Evolutionary conservation across 1,140 invertebrate genomes (phyloP), one percentile per base, ranked within the genome.

Genomic region (Linepithema humile): DNA sequence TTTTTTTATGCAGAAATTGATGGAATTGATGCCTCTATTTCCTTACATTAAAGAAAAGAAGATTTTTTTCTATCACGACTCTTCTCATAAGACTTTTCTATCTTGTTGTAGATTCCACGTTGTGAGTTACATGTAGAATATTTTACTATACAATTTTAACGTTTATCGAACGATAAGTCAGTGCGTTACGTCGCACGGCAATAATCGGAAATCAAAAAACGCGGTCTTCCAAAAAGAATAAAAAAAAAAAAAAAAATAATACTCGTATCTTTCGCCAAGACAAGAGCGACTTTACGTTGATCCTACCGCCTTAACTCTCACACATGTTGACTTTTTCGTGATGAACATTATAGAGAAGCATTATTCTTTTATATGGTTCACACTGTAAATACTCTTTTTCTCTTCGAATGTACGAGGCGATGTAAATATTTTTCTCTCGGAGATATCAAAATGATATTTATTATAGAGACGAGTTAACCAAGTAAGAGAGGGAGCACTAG

Each of bases 381-480:
- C 64, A 70, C 75, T 80, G 75, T 70, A 80, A 55, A 80, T 80
- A 78, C 23, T 70, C 64, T 70, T 80, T 29, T 43, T 80, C 75
- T 80, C 48, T 57, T 69, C 45, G 26, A 75, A 43, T 48, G 38
- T 9, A 45, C 17, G 43, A 69, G 26, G 62, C 40, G 12, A 50
- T 80, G 75, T 80, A 80, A 80, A 80, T 80, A 80, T 32, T 80
- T 80, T 80, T 38, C 64, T 80, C 75, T 78, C 35, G 48, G n/a
- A 40, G n/a, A 55, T 70, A 80, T 70, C 20, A 20, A 69, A 12
- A 80, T n/a, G 17, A 57, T 50, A 70, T 69, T 64, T 64, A 64
- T 45, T 43, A 26, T 20, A 26, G 17, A 40, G n/a, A 57, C 35
- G 48, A 69, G 35, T 65, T 38, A 69, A 48, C 35, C 17, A 40